Evolutionary conservation across 2,113 vertebrate species (phyloP).

Genomic region (Ranitomeya variabilis): DNA sequence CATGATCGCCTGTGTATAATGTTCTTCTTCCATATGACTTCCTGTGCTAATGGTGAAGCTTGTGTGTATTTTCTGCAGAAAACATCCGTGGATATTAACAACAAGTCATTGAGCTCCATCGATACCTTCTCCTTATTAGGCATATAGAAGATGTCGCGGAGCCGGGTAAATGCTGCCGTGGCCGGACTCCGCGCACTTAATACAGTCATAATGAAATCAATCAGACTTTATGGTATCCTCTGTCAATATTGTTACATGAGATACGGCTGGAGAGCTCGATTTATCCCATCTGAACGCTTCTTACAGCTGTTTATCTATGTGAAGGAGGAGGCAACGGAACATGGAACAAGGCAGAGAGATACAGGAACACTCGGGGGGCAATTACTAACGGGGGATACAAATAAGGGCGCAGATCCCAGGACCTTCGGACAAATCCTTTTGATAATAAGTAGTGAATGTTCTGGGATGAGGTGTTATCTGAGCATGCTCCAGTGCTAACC

Average conservation of each 20-base stretch:
- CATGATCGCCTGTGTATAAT: neutral
- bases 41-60: neutral
- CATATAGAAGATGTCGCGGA: conserved; percentile 1
- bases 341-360: neutral
- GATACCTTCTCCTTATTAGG: conserved; percentile 13
- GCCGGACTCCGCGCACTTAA: conserved; percentile 35
- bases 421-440: too few species aligned
- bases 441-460: too few species aligned
- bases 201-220: conserved; percentile 49
- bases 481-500: too few species aligned
- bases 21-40: neutral
- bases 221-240: conserved; percentile 47
- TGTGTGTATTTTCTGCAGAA: conserved; percentile 12
- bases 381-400: too few species aligned
- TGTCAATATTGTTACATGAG: conserved; percentile 41
- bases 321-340: neutral
- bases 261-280: neutral
- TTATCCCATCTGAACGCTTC: neutral
- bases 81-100: neutral
- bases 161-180: neutral
- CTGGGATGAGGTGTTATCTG: too few species aligned
- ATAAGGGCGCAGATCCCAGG: too few species aligned
- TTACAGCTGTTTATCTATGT: conserved; percentile 9
- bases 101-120: neutral
- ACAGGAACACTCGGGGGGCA: neutral